Base-by-base conservation (phyloP, 1,140 invertebrate genomes). In the Zaprionus ghesquierei region DNA sequence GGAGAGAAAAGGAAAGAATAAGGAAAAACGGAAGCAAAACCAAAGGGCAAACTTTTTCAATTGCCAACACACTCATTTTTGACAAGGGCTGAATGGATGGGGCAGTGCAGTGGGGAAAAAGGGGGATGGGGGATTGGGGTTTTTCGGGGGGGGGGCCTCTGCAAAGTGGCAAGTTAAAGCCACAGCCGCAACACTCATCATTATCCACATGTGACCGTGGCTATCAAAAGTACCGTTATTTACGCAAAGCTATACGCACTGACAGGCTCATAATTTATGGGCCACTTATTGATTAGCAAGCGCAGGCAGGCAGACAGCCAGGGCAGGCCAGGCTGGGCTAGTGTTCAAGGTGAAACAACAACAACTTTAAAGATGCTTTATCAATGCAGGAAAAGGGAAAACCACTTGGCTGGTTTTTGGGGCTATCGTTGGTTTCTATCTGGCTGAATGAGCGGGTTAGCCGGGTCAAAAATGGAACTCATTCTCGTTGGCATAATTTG, bases 241-340 rank as follows among this genome's bases (percentile, higher is more conserved):
- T 85, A 73, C 64, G 66, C 41, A 58, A 60, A 33, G 62, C 77
- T 50, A 79, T 73, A 79, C 72, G 61, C 60, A 80, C 69, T 79
- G 82, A 89, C 82, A 86, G 82, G 54, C 76, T 65, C 79, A 87
- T 81, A 87, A 87, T 87, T 86, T 86, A 86, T 86, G 84, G 69
- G 59, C 68, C 82, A 82, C 84, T 86, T 87, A 86, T 86, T 86
- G 82, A 86, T 86, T 86, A 82, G 25, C 25, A n/a, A n/a, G n/a
- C n/a, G n/a, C n/a, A n/a, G n/a, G n/a, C n/a, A n/a, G n/a, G n/a
- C n/a, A n/a, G n/a, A n/a, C 29, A 31, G 29, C 29, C 31, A 33
- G 31, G 12, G 2, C n/a, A 8, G n/a, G 23, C 56, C 41, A 29
- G n/a, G 56, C 25, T 5, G 8, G 10, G 6, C 12, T 13, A 1